A percentile compares a stretch with the other conserved stretches of the same genome.
phyloP scores from a whole-genome alignment of 2,797 vertebrate species.

The Enteromius radiatus region DNA sequence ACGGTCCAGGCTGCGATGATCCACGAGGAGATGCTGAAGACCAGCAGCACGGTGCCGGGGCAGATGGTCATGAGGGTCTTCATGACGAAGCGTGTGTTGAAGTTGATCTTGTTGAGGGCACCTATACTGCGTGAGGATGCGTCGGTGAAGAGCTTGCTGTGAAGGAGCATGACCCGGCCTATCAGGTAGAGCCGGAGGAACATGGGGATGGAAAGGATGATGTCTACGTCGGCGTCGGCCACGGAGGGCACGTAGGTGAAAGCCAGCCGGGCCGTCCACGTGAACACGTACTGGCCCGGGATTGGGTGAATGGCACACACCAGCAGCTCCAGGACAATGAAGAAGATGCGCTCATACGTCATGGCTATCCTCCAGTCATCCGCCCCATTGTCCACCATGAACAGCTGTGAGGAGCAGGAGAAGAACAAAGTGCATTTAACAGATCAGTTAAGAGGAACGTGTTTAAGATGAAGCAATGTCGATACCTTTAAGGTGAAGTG shows the following conservation, averaged over 20 bases:
- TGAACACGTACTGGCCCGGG: conserved; percentile 92
- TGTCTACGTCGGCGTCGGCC: conserved; percentile 90
- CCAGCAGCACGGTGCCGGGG: conserved; percentile 91
- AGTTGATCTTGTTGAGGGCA: conserved; percentile 95
- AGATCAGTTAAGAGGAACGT: conserved; percentile 19
- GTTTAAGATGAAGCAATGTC: background rate
- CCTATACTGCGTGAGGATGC: conserved; percentile 94
- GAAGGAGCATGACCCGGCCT: conserved; percentile 92
- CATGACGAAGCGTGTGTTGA: conserved; percentile 97
- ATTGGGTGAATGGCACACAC: conserved; percentile 95
- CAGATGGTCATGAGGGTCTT: conserved; percentile 98
- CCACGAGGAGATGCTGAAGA: conserved; percentile 96
- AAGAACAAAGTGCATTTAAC: conserved; percentile 71
- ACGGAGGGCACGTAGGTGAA: conserved; percentile 88
- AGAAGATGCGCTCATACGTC: conserved; percentile 92
- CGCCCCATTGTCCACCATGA: conserved; percentile 95
- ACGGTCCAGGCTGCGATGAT: conserved; percentile 96
- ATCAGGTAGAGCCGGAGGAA: conserved; percentile 96
- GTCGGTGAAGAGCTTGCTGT: conserved; percentile 95
- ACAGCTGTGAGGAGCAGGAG: conserved; percentile 77
- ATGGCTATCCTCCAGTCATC: conserved; percentile 97
- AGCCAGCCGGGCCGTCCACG: conserved; percentile 91
- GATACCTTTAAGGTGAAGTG: background rate
- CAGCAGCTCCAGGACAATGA: conserved; percentile 91
- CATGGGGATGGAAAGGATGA: conserved; percentile 95